Base-by-base conservation (phyloP, 2,888 invertebrate species). In the Drosophila borealis region DNA sequence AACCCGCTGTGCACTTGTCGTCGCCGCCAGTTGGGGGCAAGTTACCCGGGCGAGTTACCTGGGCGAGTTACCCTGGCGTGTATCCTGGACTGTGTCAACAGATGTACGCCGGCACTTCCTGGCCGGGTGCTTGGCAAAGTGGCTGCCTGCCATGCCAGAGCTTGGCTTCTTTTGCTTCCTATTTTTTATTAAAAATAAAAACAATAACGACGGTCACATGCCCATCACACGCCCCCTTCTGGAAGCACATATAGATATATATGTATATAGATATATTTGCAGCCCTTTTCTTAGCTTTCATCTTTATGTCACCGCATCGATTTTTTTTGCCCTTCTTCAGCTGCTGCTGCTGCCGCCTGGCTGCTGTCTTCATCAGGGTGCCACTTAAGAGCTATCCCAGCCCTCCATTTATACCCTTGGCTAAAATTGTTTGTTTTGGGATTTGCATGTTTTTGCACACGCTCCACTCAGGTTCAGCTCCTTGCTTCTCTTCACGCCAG, bases 401-500 rank as follows among this genome's bases (percentile, higher is more conserved):
- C 56, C 44, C 60, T 61, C 33, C 55, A 33, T 50, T 70, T 77
- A 73, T 80, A 77, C 78, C 81, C 80, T 66, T 72, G 72, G 89
- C 81, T 80, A 80, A 89, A 89, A 84, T 84, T 86, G 88, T 86
- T 86, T 86, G 84, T 75, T 87, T 89, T 74, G 79, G 89, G 86
- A 86, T 86, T 86, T 89, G 86, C 89, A 86, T 86, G 85, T 67
- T 87, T 81, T 80, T 70, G 67, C 85, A 79, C 85, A 81, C 73
- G 70, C 69, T 55, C 48, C 53, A 19, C 55, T 25, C 37, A 36
- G 44, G 14, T 3, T 55, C 11, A 3, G n/a, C 13, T 37, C 17
- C 34, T 13, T 34, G 4, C 14, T 19, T 17, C 39, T 14, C n/a
- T 37, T 33, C 34, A 13, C 25, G 25, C 49, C 54, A 21, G 42